phyloP scores from a whole-genome alignment of 1,140 invertebrate genomes.

The Holotrichia oblita region DNA sequence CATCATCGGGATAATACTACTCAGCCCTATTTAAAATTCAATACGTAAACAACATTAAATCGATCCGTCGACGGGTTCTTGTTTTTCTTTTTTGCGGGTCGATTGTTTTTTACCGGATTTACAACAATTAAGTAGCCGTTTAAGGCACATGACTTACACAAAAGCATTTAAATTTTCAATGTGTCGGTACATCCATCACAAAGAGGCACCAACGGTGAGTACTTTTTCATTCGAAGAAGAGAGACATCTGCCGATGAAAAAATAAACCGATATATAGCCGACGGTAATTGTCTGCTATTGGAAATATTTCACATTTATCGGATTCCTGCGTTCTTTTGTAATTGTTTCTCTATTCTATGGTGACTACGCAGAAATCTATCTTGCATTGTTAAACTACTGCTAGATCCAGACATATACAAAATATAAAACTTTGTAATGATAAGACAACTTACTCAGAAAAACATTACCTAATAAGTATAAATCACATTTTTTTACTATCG shows the following conservation, averaged over 20 bases:
- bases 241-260: not conserved
- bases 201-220: not conserved
- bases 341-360: not conserved
- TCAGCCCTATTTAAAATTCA: not conserved
- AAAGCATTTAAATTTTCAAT: constrained; percentile 17
- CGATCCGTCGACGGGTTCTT: constrained; percentile 1
- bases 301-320: not conserved
- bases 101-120: constrained; percentile 16
- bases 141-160: not conserved
- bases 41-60: constrained; percentile 13
- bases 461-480: too few species aligned
- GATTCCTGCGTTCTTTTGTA: not conserved
- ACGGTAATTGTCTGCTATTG: not conserved
- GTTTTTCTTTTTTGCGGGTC: constrained; percentile 5
- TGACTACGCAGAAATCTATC: not conserved
- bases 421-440: not conserved
- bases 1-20: not conserved
- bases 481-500: too few species aligned
- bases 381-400: not conserved
- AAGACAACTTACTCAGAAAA: too few species aligned
- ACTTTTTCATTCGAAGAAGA: not conserved
- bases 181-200: constrained; percentile 14
- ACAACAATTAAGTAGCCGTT: constrained; percentile 9
- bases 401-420: not conserved
- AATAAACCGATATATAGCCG: constrained; percentile 10